Conservation (phyloP, 1,140 invertebrate genomes). For the Saccostrea cuccullata region DNA sequence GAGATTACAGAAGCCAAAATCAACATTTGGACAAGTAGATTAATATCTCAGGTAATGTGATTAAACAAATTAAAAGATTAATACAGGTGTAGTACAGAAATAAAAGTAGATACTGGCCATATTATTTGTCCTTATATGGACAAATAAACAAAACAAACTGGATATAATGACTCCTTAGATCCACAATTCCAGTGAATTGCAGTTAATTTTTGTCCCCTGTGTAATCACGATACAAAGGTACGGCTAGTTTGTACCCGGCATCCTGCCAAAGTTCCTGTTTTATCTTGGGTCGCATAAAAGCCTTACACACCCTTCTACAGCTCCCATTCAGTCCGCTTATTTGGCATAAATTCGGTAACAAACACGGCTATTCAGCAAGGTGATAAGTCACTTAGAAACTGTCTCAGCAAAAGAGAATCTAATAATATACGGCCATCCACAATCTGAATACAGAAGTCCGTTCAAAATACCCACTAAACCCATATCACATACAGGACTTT, state of each 20-base stretch:
- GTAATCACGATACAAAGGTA: slow-evolving; percentile 21
- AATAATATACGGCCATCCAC: neutral
- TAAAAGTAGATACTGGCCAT: neutral
- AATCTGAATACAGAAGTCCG: too few relatives aligned
- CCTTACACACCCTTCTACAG: neutral
- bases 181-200: neutral
- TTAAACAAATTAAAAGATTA: neutral
- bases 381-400: slow-evolving; percentile 24
- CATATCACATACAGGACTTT: neutral
- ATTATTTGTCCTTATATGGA: neutral
- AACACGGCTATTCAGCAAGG: neutral
- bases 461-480: neutral
- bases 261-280: slow-evolving; percentile 27
- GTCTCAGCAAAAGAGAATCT: neutral
- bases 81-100: neutral
- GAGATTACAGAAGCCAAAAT: neutral
- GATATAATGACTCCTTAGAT: neutral
- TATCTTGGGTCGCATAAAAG: slow-evolving; percentile 5
- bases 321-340: neutral
- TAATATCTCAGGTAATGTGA: slow-evolving; percentile 20
- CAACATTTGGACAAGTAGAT: slow-evolving; percentile 13
- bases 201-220: slow-evolving; percentile 11
- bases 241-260: neutral
- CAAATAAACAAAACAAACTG: neutral
- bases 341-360: slow-evolving; percentile 4